Conservation (phyloP, 1,140 invertebrate species). For the Trichonephila inaurata region DNA sequence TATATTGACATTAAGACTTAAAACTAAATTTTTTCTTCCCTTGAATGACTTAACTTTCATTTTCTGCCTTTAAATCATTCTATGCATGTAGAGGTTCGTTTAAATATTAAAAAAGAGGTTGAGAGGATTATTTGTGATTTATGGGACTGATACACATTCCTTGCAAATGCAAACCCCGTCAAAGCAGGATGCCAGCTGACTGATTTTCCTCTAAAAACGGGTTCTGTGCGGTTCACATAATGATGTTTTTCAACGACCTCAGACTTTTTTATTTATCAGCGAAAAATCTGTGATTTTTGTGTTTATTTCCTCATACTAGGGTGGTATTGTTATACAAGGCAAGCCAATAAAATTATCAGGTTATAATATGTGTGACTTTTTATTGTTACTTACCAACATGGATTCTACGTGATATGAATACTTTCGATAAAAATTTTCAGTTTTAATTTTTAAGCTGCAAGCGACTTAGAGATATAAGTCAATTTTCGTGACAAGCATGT, state of each 20-base stretch:
- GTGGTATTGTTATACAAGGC: background rate
- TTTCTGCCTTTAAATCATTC: too few species aligned
- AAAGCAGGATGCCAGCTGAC: background rate
- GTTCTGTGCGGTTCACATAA: background rate
- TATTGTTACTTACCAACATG: background rate
- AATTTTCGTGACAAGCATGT: too few species aligned
- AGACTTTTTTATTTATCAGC: background rate
- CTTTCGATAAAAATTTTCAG: too few species aligned
- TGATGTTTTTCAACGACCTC: background rate
- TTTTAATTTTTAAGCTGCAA: too few species aligned
- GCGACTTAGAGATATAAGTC: too few species aligned
- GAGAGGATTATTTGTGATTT: background rate
- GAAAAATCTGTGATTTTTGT: background rate
- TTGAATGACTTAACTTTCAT: too few species aligned
- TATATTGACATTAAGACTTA: too few species aligned
- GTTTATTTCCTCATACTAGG: background rate
- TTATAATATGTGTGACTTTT: background rate
- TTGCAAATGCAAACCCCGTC: background rate
- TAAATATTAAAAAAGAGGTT: background rate
- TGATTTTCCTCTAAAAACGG: background rate
- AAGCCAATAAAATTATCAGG: background rate
- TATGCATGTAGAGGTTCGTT: background rate
- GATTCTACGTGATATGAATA: too few species aligned
- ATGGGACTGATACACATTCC: background rate
- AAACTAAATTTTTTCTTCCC: too few species aligned